Base-by-base conservation (phyloP, 2,113 vertebrate species). In the Rhinolophus ferrumequinum region DNA sequence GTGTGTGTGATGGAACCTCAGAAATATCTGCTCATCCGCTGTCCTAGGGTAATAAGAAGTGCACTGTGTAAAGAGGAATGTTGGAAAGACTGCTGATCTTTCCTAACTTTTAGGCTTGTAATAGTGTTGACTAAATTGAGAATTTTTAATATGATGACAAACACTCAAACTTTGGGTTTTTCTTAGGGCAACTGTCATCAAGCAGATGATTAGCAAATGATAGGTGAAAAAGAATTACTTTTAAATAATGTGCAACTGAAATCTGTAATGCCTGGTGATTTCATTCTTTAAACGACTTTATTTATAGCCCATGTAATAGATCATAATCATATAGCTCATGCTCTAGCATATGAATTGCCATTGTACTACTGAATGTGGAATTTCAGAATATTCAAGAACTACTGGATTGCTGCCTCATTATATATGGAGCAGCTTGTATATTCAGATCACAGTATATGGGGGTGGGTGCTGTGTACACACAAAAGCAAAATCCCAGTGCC, bases 401-500 rank as follows among this genome's bases (percentile, higher is more conserved):
- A 30, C 52, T 56, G 18, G 33, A 85, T 88, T 1, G 0, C 67
- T 91, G 86, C 79, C 64, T 88, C 67, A 93, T 94, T 94, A 41
- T 83, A 80, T 92, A 28, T 64, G 28, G n/a, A 88, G 13, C 75
- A 75, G 28, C 28, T 54, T 88, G 15, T 82, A 79, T 87, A 86
- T 93, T 97, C 87, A 83, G 30, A 93, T 79, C 67, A 90, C 76
- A 96, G 24, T 86, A 62, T 93, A 41, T 94, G 30, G 8, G 35
- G 24, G 44, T 90, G 35, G 47, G 62, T 88, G 16, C 73, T 82
- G 54, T 60, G 26, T 73, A 90, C 11, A 88, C 60, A 79, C 10
- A 90, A 91, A 94, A 69, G 60, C 67, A 93, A 88, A 95, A 56
- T 19, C 11, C 24, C 50, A 82, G 3, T 85, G 66, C 79, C 41